phyloP scores from a whole-genome alignment of 2,113 vertebrate species.

The Zosterops japonicus region DNA sequence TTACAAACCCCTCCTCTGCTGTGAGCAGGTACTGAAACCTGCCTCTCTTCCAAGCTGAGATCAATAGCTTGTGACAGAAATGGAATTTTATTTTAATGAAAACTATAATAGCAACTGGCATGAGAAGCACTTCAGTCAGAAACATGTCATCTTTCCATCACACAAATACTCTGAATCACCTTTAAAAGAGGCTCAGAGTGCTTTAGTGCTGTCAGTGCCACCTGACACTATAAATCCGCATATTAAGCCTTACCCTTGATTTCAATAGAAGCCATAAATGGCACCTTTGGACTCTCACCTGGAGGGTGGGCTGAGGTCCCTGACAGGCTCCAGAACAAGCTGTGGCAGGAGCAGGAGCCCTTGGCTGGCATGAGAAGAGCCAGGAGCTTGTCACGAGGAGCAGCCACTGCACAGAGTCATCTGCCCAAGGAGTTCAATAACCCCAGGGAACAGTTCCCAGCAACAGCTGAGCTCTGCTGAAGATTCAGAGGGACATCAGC shows the following conservation, averaged over 20 bases:
- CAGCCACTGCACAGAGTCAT: fast-evolving
- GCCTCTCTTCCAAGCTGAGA: not conserved
- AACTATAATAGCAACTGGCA: not conserved
- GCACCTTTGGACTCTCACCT: not conserved
- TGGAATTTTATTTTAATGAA: not conserved
- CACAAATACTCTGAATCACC: not conserved
- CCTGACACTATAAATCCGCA: not conserved
- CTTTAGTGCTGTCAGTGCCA: not conserved
- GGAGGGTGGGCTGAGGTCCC: not conserved
- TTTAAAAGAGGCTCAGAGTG: not conserved
- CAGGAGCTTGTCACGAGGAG: fast-evolving
- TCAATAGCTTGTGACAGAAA: not conserved
- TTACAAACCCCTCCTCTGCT: not conserved
- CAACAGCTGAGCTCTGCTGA: not conserved
- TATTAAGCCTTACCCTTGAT: not conserved
- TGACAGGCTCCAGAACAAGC: not conserved
- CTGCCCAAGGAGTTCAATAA: not conserved
- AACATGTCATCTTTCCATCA: not conserved
- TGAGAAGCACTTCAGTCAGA: not conserved
- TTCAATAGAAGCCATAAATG: not conserved
- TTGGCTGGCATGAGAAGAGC: not conserved
- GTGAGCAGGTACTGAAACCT: not conserved
- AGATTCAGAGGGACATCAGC: not conserved
- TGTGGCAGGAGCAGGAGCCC: not conserved
- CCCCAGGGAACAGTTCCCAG: not conserved